A percentile compares a stretch with the other conserved stretches of the same genome.
phyloP scores from a whole-genome alignment of 1,140 invertebrate species.

The Sitobion miscanthi region DNA sequence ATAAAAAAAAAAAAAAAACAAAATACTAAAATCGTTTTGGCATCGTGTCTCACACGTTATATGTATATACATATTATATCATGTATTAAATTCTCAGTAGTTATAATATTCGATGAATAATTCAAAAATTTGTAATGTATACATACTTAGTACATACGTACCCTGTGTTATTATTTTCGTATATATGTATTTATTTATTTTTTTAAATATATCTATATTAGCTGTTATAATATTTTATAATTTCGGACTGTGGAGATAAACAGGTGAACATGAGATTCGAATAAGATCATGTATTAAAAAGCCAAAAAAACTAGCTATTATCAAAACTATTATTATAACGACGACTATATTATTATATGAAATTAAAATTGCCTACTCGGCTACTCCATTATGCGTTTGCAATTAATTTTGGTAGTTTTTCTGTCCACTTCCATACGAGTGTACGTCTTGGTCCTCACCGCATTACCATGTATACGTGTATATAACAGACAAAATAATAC shows the following conservation, averaged over 20 bases:
- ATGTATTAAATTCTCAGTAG: not conserved
- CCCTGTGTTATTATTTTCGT: not conserved
- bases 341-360: not conserved
- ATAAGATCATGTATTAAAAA: slow-evolving; percentile 7
- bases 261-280: not conserved
- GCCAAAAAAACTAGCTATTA: not conserved
- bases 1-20: not conserved
- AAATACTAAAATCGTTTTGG: not conserved
- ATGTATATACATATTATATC: not conserved
- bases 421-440: not conserved
- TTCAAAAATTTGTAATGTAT: not conserved
- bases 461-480: not conserved
- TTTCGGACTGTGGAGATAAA: not conserved
- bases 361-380: not conserved
- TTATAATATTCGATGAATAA: slow-evolving; percentile 10
- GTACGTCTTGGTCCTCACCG: not conserved
- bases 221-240: not conserved
- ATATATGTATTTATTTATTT: not conserved
- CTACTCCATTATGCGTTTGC: not conserved
- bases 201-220: not conserved
- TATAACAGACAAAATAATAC: not conserved
- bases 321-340: not conserved
- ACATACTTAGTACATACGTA: not conserved
- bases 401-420: slow-evolving; percentile 11
- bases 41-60: not conserved